Percentiles rank a stretch among this genome's conserved stretches.
phyloP scores from a whole-genome alignment of 2,888 invertebrate species.

The Cepaea hortensis region DNA sequence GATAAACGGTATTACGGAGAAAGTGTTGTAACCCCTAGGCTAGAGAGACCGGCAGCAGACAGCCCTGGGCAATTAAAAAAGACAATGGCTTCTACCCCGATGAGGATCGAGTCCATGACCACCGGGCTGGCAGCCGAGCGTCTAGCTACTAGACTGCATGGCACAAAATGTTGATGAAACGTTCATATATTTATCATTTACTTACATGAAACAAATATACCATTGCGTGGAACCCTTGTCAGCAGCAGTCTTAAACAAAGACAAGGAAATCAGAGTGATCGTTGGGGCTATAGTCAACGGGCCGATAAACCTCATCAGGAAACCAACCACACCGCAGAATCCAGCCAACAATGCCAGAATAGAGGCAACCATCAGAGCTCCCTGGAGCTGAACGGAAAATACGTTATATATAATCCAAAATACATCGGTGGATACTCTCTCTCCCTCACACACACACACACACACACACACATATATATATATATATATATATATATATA shows the following conservation, averaged over 20 bases:
- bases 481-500: too few species aligned
- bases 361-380: slow-evolving; percentile 88
- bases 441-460: background rate
- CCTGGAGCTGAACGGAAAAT: slow-evolving; percentile 80
- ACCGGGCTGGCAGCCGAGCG: too few species aligned
- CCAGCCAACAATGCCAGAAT: slow-evolving; percentile 86
- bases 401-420: background rate
- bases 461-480: too few species aligned
- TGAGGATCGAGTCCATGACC: too few species aligned
- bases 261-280: slow-evolving; percentile 87
- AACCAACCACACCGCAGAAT: slow-evolving; percentile 84
- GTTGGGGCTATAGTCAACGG: slow-evolving; percentile 90
- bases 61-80: too few species aligned
- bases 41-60: too few species aligned
- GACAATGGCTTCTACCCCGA: too few species aligned
- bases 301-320: slow-evolving; percentile 85
- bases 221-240: slow-evolving; percentile 87
- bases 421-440: background rate
- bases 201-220: slow-evolving; percentile 83
- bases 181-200: background rate
- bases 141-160: too few species aligned
- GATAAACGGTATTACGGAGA: too few species aligned
- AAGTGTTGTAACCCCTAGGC: too few species aligned
- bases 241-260: slow-evolving; percentile 87
- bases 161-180: too few species aligned